Percentiles rank a stretch among this genome's conserved stretches.
These are phyloP conservation scores for Triops longicaudatus DNA, from an alignment of 1,140 invertebrate species.

Conservation along the genomic window DNA sequence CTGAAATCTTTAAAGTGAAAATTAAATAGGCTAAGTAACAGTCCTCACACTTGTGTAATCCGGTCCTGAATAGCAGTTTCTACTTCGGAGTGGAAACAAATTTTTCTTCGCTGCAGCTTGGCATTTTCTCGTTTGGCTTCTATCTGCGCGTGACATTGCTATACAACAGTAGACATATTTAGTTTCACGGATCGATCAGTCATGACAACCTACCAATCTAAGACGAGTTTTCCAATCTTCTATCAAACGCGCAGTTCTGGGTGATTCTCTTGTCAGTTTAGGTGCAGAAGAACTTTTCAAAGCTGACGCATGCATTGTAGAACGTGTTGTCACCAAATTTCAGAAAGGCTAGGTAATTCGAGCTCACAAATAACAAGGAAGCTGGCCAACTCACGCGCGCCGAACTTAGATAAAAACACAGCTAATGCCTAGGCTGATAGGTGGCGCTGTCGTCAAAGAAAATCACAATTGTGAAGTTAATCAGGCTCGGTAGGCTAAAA, in stretches of 20 bases:
- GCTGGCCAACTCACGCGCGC: too few relatives aligned
- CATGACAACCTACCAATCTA: background rate
- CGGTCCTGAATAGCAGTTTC: background rate
- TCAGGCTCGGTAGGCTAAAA: too few relatives aligned
- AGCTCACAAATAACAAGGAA: too few relatives aligned
- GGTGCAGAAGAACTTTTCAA: background rate
- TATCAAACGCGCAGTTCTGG: background rate
- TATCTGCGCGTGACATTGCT: slow-evolving; percentile 1
- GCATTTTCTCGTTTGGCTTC: background rate
- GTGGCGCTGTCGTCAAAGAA: too few relatives aligned
- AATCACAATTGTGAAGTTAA: too few relatives aligned
- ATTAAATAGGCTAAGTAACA: background rate
- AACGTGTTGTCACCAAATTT: background rate
- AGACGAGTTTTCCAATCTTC: background rate
- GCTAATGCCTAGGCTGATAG: too few relatives aligned
- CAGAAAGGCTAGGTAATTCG: too few relatives aligned
- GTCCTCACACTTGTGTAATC: background rate
- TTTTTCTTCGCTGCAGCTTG: background rate
- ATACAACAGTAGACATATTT: background rate
- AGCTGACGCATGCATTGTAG: background rate
- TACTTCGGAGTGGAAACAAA: background rate
- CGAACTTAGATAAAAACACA: too few relatives aligned
- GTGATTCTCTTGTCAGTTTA: background rate
- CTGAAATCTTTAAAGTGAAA: background rate
- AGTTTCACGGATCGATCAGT: background rate